Percentiles rank a stretch among this genome's conserved stretches.
Evolutionary conservation across 2,113 vertebrate genomes (phyloP).

Genomic region (Pongo abelii): DNA sequence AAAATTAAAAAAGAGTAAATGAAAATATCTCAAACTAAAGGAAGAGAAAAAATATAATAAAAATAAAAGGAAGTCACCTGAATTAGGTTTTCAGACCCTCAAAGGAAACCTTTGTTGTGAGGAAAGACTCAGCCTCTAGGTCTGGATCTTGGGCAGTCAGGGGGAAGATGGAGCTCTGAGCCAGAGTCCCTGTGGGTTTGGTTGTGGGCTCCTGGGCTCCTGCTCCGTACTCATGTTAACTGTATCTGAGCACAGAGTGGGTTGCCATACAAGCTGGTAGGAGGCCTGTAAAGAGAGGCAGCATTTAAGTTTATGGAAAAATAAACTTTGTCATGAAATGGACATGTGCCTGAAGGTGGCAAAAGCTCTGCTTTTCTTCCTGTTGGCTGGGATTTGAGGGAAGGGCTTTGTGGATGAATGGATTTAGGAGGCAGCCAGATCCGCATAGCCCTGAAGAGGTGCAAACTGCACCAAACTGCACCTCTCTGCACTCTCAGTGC

Average conservation of each 20-base stretch:
- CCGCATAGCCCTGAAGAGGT: not conserved
- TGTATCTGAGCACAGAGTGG: not conserved
- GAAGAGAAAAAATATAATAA: not conserved
- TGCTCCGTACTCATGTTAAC: not conserved
- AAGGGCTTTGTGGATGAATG: not conserved
- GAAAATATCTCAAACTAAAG: not conserved
- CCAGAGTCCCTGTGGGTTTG: not conserved
- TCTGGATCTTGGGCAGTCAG: not conserved
- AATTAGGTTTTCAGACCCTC: not conserved
- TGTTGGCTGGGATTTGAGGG: not conserved
- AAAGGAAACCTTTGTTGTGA: not conserved
- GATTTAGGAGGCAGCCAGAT: not conserved
- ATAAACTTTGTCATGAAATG: not conserved
- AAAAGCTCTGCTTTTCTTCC: not conserved
- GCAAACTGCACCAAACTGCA: not conserved
- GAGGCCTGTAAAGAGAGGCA: not conserved
- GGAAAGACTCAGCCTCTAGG: not conserved
- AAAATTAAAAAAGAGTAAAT: not conserved
- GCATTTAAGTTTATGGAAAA: constrained; percentile 7
- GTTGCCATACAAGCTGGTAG: not conserved
- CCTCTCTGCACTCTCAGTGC: not conserved
- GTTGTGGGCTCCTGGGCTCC: not conserved
- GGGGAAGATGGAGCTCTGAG: not conserved
- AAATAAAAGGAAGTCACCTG: not conserved
- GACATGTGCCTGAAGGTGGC: not conserved